Base-by-base conservation (phyloP, 2,888 invertebrate species). In the Caenorhabditis panamensis region DNA sequence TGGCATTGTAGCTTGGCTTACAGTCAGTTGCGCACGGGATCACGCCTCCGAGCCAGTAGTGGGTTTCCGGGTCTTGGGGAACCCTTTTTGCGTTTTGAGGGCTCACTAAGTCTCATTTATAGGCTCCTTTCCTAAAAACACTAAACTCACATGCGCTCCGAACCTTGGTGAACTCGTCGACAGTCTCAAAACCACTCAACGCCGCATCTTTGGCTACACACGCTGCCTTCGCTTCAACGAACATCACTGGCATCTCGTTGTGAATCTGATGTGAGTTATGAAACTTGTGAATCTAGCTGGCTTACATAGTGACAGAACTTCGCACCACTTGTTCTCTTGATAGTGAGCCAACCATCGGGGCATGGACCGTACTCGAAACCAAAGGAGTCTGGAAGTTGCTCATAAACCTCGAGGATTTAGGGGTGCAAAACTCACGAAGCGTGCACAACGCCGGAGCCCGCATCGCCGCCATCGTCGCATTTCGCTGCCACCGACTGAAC, bases 291-390 rank as follows among this genome's bases (percentile, higher is more conserved):
- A 36, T 36, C 36, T 5, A 11, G 5, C 5, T 5, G 5, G n/a
- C 44, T 56, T 44, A 66, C 66, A 20, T 54, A 66, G 22, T 66
- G 66, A 28, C 66, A 66, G 28, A 66, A 66, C 11, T 9, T 24
- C 24, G 53, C 9, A 31, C 31, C 31, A n/a, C 5, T 31, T 36
- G 37, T 54, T 41, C 66, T 22, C 2, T 54, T n/a, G 16, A 44
- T 26, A 6, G 24, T 8, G 1, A 66, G 13, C 66, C 66, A 66
- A 36, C 54, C 54, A 9, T n/a, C 8, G 0, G n/a, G 41, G 44
- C 66, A 66, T 18, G 28, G 31, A 4, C 6, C 66, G 41, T 66
- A 56, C 20, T 44, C 66, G 22, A 54, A 66, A 5, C 26, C 8
- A 37, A 41, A 66, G 13, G 66, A 54, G 36, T 56, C 63, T 63